Conservation (phyloP, 2,113 vertebrate genomes). For the Phylloscopus whistleri region DNA sequence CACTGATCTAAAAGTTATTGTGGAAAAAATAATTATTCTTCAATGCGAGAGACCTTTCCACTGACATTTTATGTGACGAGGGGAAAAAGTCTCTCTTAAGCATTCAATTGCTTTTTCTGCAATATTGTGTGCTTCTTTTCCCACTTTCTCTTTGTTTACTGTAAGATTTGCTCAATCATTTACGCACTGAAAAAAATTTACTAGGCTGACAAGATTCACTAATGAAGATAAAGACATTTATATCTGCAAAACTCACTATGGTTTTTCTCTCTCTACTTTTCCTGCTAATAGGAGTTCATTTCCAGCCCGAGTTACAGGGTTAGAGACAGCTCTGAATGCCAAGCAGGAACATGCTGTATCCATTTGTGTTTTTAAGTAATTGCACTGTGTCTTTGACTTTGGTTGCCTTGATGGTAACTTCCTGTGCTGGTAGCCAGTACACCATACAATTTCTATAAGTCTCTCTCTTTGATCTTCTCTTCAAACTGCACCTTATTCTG, state of each 20-base stretch:
- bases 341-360: slow-evolving; percentile 19
- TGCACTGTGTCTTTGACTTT: neutral
- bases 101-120: neutral
- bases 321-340: neutral
- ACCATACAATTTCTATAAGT: neutral
- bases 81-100: neutral
- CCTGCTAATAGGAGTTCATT: neutral
- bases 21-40: neutral
- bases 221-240: neutral
- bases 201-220: neutral
- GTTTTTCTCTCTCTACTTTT: slow-evolving; percentile 6
- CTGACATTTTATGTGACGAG: neutral
- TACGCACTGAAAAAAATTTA: neutral
- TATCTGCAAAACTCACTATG: neutral
- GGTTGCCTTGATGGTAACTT: neutral
- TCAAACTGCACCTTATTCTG: slow-evolving; percentile 28
- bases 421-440: neutral
- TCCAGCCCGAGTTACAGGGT: neutral
- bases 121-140: neutral
- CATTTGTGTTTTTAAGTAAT: slow-evolving; percentile 27
- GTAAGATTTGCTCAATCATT: neutral
- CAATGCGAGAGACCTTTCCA: neutral
- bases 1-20: neutral
- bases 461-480: neutral
- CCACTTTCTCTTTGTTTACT: neutral